Evolutionary conservation across 2,113 vertebrate genomes (phyloP), one percentile per base, ranked within the genome.

Genomic region (Saccopteryx leptura): DNA sequence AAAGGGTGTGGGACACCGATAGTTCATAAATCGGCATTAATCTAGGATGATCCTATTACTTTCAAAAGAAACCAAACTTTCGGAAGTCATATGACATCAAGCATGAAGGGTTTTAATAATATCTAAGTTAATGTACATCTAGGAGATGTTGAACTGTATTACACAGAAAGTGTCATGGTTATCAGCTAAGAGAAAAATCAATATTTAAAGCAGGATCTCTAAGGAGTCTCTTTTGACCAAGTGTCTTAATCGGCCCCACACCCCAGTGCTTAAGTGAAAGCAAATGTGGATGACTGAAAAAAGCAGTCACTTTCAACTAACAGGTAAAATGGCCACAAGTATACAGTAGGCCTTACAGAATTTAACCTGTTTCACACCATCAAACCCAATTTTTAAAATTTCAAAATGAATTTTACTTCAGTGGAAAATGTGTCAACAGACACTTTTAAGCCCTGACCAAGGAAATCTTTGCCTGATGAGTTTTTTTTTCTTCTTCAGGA

Each of bases 341-440:
- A 46, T 60, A 65, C 9, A 61, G 50, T n/a, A 66, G 33, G 23
- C 26, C 11, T 84, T 75, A 39, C 10, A 76, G 60, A 61, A 61
- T 8, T 18, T 4, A 33, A 21, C 63, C 72, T 65, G 61, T 83
- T 84, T 81, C 15, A 12, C 26, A 33, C 48, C 71, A 95, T 92
- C 83, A 84, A 72, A 84, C 39, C n/a, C 52, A 81, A 58, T 65
- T 31, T 72, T 85, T 84, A 48, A 92, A 61, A 90, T 90, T 94
- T 66, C 65, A 72, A 72, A 93, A 60, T 72, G 39, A 96, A 61
- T 85, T 92, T 69, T 63, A n/a, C 23, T 46, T 63, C 14, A 18
- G 46, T 11, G 7, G 9, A 56, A 90, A 89, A 93, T 63, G 31
- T 78, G 50, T n/a, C 83, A 95, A 21, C 6, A 93, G 33, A 78